These are phyloP conservation scores for Dromas ardeola DNA, from an alignment of 2,113 vertebrate genomes.

Conservation along the genomic window DNA sequence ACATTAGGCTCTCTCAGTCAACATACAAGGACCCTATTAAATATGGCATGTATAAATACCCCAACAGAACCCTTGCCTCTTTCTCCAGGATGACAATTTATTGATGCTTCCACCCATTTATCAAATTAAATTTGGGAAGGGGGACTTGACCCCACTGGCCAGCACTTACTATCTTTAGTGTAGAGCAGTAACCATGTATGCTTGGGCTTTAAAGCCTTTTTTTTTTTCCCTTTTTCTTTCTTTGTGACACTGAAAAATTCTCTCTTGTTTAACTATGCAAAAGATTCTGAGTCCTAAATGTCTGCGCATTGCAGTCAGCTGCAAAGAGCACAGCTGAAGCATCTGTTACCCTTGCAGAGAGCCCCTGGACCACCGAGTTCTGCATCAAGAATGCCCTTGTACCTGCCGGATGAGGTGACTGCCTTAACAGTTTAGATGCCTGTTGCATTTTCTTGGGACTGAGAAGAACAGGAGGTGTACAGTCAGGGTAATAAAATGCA, in stretches of 20 bases:
- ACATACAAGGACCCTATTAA: neutral
- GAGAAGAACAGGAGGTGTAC: neutral
- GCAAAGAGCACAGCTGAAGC: slow-evolving; percentile 13
- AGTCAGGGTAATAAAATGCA: neutral
- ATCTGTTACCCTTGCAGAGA: neutral
- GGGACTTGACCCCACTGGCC: accelerated
- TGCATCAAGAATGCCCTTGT: neutral
- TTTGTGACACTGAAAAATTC: neutral
- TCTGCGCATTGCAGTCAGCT: slow-evolving; percentile 6
- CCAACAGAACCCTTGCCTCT: neutral
- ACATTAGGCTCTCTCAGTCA: neutral
- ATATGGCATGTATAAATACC: neutral
- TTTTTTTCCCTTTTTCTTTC: accelerated
- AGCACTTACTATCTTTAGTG: neutral
- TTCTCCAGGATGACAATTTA: neutral
- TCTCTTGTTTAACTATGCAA: neutral
- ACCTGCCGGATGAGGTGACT: neutral
- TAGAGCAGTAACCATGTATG: neutral
- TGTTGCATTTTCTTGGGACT: neutral
- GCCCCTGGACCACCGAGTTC: neutral
- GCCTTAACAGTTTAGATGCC: neutral
- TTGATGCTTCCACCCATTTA: neutral
- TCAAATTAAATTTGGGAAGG: neutral
- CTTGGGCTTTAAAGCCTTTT: neutral
- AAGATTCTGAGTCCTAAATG: neutral